Evolutionary conservation across 2,113 vertebrate genomes (phyloP), one percentile per base, ranked within the genome.

Genomic region (Perca fluviatilis): DNA sequence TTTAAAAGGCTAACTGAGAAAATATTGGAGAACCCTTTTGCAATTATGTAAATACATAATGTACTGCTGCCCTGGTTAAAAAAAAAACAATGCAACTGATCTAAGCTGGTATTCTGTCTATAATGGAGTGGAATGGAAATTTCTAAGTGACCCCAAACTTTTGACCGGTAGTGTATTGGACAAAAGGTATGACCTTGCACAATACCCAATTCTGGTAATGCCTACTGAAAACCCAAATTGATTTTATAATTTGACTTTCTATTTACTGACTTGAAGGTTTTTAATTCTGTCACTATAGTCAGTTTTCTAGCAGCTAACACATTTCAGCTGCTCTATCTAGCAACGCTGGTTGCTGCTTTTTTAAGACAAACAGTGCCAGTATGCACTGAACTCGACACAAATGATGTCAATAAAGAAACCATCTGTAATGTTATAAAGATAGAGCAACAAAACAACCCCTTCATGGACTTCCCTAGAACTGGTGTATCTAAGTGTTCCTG

Each of bases 401-500:
- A 58, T 57, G 12, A 13, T 66, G 19, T 47, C 51, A 71, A 74
- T 43, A 43, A 33, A 64, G n/a, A 60, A 23, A 67, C 21, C 51
- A 47, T 43, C 23, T 51, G 65, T 53, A 50, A 65, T 36, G 30
- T 33, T 30, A 18, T n/a, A 10, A 47, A 61, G 1, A 64, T 0
- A 46, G 2, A 60, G 50, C 5, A 63, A 80, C 6, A 58, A 18
- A 75, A 62, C 18, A 46, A 9, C 18, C 0, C 3, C 40, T 18
- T 47, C 3, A 11, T 64, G 46, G 57, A 36, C 30, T 25, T n/a
- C 43, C 33, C 14, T 14, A 21, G 21, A 23, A 50, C 18, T 23
- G 16, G 21, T n/a, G 19, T 47, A 40, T 47, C 40, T 46, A 25
- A 50, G 33, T 64, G 23, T 46, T 16, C 1, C 43, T 60, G n/a